Evolutionary conservation across 2,113 vertebrate species (phyloP).

Genomic region (Hiodon tergisus): DNA sequence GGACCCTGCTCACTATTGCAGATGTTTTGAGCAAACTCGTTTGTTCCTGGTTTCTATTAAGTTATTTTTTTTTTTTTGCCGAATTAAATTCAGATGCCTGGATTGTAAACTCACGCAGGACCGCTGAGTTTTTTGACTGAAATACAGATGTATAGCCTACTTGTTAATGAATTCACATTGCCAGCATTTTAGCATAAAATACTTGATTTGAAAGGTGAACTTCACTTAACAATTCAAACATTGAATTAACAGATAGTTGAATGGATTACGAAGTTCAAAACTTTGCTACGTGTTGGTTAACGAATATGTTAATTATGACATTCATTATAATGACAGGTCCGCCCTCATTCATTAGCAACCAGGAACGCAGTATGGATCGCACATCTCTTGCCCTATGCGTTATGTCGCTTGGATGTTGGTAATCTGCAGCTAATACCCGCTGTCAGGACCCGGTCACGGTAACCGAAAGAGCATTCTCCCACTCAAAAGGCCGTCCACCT

Average conservation of each 20-base stretch:
- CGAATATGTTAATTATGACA: no score
- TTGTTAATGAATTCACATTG: neutral
- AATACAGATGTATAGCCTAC: neutral
- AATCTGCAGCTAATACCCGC: constrained; percentile 5
- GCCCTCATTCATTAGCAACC: neutral
- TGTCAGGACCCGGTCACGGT: neutral
- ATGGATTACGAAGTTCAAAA: neutral
- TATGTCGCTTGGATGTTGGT: neutral
- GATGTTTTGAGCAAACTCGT: no score
- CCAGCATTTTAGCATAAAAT: neutral
- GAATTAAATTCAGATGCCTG: no score
- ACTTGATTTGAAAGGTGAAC: neutral
- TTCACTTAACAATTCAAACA: neutral
- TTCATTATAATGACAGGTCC: neutral
- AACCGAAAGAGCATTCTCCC: neutral
- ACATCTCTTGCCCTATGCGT: neutral
- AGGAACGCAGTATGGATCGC: neutral
- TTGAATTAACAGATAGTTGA: neutral
- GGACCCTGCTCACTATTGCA: no score
- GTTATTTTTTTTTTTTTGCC: no score
- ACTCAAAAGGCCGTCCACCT: neutral
- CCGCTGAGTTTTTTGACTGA: neutral
- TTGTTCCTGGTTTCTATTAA: no score
- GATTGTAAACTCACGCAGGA: no score
- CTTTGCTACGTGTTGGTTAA: no score